Conservation (phyloP, 1,140 invertebrate species). For the Brachionus sp. region DNA sequence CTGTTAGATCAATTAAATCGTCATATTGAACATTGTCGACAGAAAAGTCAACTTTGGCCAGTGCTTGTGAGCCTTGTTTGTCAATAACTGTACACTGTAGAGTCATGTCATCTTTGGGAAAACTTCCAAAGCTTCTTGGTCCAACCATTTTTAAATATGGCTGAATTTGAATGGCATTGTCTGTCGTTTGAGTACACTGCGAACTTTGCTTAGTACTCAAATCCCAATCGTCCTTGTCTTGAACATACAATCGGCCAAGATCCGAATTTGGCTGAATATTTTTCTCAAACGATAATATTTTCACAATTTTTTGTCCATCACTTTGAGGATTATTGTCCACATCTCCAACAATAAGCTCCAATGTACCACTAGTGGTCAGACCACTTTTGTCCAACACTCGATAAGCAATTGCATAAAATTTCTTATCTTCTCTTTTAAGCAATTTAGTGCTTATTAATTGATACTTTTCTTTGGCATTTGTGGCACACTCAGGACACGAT, state of each 20-base stretch:
- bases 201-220: background rate
- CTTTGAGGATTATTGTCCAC: background rate
- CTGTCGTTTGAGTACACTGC: background rate
- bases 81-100: slow-evolving; percentile 7
- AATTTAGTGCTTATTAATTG: background rate
- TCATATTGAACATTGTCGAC: slow-evolving; percentile 37
- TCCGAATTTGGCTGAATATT: background rate
- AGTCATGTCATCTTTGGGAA: background rate
- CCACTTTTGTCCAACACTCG: background rate
- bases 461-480: background rate
- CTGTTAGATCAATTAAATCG: slow-evolving; percentile 14
- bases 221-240: slow-evolving; percentile 42
- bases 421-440: background rate
- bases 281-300: slow-evolving; percentile 20
- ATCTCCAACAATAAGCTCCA: slow-evolving; percentile 23
- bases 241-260: slow-evolving; percentile 16
- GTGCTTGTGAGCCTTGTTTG: background rate
- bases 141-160: background rate
- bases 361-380: background rate
- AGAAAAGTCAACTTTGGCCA: slow-evolving; percentile 34
- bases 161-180: background rate
- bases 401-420: background rate
- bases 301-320: background rate
- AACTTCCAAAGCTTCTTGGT: background rate
- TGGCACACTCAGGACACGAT: background rate